Evolutionary conservation across 2,797 vertebrate genomes (phyloP).

Genomic region (Tapera naevia): DNA sequence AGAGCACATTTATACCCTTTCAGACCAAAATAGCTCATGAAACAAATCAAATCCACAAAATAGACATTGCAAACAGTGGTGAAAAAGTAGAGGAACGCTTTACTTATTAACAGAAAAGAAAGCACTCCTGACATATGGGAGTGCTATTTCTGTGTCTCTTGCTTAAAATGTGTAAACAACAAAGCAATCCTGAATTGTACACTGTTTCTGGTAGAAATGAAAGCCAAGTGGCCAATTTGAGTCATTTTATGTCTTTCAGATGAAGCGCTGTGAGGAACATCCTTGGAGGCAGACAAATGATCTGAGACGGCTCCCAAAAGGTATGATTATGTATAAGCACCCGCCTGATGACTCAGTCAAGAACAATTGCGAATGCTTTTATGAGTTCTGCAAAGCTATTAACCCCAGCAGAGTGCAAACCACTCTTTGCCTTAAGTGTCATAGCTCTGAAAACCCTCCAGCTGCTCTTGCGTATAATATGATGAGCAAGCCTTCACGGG

Average conservation of each 20-base stretch:
- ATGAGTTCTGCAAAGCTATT: constrained; percentile 49
- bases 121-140: neutral
- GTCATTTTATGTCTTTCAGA: constrained; percentile 33
- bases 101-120: constrained; percentile 14
- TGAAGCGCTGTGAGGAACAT: neutral
- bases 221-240: constrained; percentile 39
- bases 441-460: constrained; percentile 4
- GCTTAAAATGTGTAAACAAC: constrained; percentile 28
- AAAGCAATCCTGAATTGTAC: constrained; percentile 1
- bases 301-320: neutral
- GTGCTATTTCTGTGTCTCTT: neutral
- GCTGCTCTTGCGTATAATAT: neutral
- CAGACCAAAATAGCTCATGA: neutral
- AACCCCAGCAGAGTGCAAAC: constrained; percentile 14
- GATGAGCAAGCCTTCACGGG: neutral
- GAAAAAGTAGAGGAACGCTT: neutral
- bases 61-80: neutral
- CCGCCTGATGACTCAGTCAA: constrained; percentile 53
- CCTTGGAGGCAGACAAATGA: constrained; percentile 13
- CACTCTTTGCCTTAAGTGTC: neutral
- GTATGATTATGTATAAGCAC: constrained; percentile 27
- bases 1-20: neutral
- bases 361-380: constrained; percentile 49
- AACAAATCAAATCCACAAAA: constrained; percentile 5
- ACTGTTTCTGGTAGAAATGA: constrained; percentile 18